Conservation (phyloP, 2,797 vertebrate species). For the Lophius americanus region DNA sequence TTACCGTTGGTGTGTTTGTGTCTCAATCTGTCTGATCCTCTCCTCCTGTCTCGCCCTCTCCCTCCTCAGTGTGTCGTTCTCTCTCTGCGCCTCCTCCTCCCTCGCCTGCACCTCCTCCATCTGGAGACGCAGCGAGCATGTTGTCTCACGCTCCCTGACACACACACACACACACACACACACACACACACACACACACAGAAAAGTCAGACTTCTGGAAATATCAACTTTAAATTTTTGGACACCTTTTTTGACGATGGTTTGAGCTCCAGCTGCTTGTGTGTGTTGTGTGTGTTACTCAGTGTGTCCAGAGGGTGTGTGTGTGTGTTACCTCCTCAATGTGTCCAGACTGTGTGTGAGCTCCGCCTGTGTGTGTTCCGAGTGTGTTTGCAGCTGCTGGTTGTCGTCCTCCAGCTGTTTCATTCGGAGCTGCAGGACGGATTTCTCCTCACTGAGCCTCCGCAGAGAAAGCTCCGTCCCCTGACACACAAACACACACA, state of each 20-base stretch:
- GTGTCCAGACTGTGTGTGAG: constrained; percentile 50
- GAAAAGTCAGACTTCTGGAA: too few species aligned
- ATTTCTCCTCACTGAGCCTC: constrained; percentile 46
- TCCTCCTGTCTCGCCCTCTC: constrained; percentile 71
- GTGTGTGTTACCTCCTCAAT: constrained; percentile 62
- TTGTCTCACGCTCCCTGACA: constrained; percentile 72
- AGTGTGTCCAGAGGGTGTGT: constrained; percentile 6
- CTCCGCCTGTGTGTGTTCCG: constrained; percentile 45
- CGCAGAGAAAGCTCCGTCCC: constrained; percentile 47
- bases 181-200: not conserved
- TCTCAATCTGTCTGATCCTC: constrained; percentile 71
- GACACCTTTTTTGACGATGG: too few species aligned
- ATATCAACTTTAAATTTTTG: too few species aligned
- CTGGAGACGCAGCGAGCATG: constrained; percentile 74
- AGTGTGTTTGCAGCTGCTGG: constrained; percentile 41
- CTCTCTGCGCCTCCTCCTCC: constrained; percentile 74
- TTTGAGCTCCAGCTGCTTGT: not conserved
- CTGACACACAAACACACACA: constrained; percentile 48
- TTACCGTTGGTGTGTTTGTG: constrained; percentile 72
- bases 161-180: constrained; percentile 3
- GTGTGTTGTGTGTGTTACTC: not conserved
- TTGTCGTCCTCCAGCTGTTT: constrained; percentile 60
- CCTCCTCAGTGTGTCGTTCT: constrained; percentile 71
- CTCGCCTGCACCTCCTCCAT: constrained; percentile 77
- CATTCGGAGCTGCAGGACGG: constrained; percentile 40